Base-by-base conservation (phyloP, 2,888 invertebrate species). In the Tipula helvola region DNA sequence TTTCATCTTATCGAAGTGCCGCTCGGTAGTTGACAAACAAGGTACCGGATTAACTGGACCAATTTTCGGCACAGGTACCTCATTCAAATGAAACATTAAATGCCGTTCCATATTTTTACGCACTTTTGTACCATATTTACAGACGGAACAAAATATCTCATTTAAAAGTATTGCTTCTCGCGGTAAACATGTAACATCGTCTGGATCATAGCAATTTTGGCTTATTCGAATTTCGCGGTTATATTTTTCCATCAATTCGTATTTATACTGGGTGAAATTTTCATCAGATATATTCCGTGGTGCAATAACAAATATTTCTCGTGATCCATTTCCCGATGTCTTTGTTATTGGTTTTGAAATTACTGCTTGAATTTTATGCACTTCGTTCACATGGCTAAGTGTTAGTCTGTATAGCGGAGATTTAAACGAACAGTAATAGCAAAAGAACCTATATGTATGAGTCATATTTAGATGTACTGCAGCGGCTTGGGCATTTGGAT, bases 1-100 rank as follows among this genome's bases (percentile, higher is more conserved):
- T 0, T 95, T 93, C 97, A 97, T 97, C 90, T 95, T 96, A 90
- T 97, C 96, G 89, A 96, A 97, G 93, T 96, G 96, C 88, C 93
- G 94, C 89, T 96, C 96, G 88, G 95, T 95, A 71, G 94, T 94
- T 88, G 95, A 95, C 52, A 96, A 91, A 89, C 95, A 96, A 0
- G 96, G 96, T 5, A 97, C 96, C 0, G 96, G 96, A 92, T 97
- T 97, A 0, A 96, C 94, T 0, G 96, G 96, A 13, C 95, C 95
- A 0, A 93, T 93, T 87, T 93, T 93, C 0, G 96, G 94, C 7
- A 94, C 95, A 0, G 92, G 93, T 86, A 91, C 90, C 88, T 93
- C 93, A 86, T 93, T 93, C 10, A 92, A 91, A 90, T 97, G 97
- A 87, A 93, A 90, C 88, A 93, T 93, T 87, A 97, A 90, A 89